phyloP scores from a whole-genome alignment of 2,797 vertebrate genomes.

The Merluccius polli region DNA sequence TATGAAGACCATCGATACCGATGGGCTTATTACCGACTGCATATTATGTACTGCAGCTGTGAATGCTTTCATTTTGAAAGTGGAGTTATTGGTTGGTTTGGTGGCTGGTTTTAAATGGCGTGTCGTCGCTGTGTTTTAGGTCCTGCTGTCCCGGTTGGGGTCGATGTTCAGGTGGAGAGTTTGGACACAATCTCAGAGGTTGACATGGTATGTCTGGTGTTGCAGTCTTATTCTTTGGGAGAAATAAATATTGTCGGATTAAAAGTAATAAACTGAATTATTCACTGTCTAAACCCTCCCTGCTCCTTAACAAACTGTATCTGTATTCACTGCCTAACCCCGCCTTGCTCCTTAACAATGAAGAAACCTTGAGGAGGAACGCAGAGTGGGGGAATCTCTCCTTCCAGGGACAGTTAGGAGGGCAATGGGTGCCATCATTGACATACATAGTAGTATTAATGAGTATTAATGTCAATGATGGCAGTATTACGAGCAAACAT shows the following conservation, averaged over 20 bases:
- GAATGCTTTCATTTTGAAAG: not conserved
- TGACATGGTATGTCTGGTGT: conserved; percentile 79
- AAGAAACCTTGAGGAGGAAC: too few relatives aligned
- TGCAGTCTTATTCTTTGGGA: not conserved
- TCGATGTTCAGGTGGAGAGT: conserved; percentile 93
- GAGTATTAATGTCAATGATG: too few relatives aligned
- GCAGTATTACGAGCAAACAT: too few relatives aligned
- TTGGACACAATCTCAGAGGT: conserved; percentile 94
- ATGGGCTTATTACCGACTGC: not conserved
- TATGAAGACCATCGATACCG: not conserved
- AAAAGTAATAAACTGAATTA: not conserved
- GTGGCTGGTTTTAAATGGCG: too few relatives aligned
- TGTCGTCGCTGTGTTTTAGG: conserved; percentile 59
- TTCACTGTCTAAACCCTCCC: not conserved
- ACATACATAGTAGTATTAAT: too few relatives aligned
- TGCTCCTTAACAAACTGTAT: not conserved
- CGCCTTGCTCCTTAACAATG: not conserved
- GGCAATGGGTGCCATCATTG: too few relatives aligned
- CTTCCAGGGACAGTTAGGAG: too few relatives aligned
- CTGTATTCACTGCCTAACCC: too few relatives aligned
- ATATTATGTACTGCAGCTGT: not conserved
- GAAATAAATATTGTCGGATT: not conserved
- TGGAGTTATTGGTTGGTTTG: not conserved
- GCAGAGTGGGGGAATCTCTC: too few relatives aligned
- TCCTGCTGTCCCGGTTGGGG: conserved; percentile 88